Base-by-base conservation (phyloP, 2,888 invertebrate genomes). In the Tachina lurida region DNA sequence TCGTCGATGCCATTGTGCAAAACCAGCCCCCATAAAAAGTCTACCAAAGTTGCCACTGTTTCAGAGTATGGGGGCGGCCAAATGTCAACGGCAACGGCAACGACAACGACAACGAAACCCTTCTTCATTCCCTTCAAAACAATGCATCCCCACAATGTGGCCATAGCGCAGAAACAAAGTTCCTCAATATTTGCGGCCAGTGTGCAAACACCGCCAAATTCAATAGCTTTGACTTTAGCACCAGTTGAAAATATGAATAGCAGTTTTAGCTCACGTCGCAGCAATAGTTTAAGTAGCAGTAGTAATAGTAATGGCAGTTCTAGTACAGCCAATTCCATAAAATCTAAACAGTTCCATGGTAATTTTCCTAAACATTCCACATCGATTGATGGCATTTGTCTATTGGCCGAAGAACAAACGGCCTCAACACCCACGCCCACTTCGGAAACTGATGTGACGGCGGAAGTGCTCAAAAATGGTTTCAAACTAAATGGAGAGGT, bases 281-380 rank as follows among this genome's bases (percentile, higher is more conserved):
- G 90, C 78, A 91, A 90, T 68, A 91, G 91, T 83, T 70, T 91
- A 82, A 91, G 91, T 87, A 88, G 84, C 65, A 87, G 84, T 70
- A 87, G 87, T 75, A 89, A 89, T 77, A 88, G 88, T 86, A 90
- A 89, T 81, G 87, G 88, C 86, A 90, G 89, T 87, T 81, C 68
- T 75, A 90, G 88, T 83, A 89, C 87, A 45, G 87, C 89, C 87
- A 90, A 89, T 87, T 90, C 84, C 75, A 82, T 79, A 65, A 87
- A 84, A 67, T 84, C 90, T 60, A 90, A 90, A 85, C 91, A 91
- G 87, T 91, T 90, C 79, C 90, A 91, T 80, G 89, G 91, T 47
- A 91, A 91, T 87, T 91, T 91, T 78, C 88, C 90, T 43, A 89
- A 90, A 54, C 91, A 91, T 84, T 91, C 91, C 83, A 91, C 91